Base-by-base conservation (phyloP, 2,888 invertebrate species). In the Clunio marinus region DNA sequence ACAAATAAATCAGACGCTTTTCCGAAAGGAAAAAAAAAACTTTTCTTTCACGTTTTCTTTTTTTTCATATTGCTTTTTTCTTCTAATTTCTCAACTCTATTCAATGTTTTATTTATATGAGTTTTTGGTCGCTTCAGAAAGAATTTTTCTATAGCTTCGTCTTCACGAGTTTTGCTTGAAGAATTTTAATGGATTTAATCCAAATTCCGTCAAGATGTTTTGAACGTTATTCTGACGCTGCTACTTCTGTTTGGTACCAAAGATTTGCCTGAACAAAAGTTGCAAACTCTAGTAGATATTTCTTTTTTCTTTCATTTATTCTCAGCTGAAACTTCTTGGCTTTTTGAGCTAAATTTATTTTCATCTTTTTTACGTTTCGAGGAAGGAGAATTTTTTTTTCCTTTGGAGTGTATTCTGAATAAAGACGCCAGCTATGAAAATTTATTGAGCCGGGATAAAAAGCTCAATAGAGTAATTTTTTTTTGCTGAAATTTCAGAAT, bases 381-480 rank as follows among this genome's bases (percentile, higher is more conserved):
- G 2, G 55, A 32, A 59, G 35, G 59, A n/a, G n/a, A n/a, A n/a
- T n/a, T n/a, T n/a, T n/a, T n/a, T n/a, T n/a, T n/a, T n/a, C n/a
- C n/a, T n/a, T n/a, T n/a, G n/a, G n/a, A 27, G 17, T 22, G 60
- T 45, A 62, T 45, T 45, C 32, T 28, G 32, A 65, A 65, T 65
- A 41, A 65, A 65, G 65, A 65, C 65, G 65, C 65, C 65, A 65
- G 51, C 32, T 28, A 10, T 17, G 46, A 46, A 45, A 65, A 65
- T 65, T 65, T 65, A 65, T 62, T 37, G 41, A 41, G 2, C 32
- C 41, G 41, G 62, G 62, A 62, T 62, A 28, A 59, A 62, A 62
- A 62, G 62, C 62, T 62, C 62, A 62, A 62, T 62, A 41, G 62
- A 62, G 62, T 24, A 24, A 62, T 62, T 62, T 62, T 58, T 59